Conservation (phyloP, 1,140 invertebrate species). For the Muscidifurax raptorellus region DNA sequence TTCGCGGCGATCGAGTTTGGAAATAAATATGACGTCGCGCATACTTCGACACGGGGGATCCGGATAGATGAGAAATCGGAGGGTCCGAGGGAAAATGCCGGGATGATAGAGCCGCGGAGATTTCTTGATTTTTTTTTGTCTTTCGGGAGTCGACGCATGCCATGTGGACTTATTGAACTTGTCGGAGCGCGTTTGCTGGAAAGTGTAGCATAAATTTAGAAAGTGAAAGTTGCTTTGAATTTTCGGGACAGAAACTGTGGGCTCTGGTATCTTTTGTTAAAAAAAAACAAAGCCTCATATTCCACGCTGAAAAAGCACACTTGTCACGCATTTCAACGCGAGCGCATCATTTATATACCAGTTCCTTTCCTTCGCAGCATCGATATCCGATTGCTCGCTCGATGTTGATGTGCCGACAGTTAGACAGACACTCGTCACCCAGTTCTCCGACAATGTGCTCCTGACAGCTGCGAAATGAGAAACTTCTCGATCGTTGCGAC, state of each 20-base stretch:
- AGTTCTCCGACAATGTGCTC: slow-evolving; percentile 56
- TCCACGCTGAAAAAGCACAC: not conserved
- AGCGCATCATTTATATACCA: not conserved
- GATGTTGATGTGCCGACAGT: slow-evolving; percentile 45
- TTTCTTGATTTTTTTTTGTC: slow-evolving; percentile 20
- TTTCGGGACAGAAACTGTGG: too few species aligned
- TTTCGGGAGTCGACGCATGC: not conserved
- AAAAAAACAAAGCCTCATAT: too few species aligned
- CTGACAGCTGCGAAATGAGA: slow-evolving; percentile 58
- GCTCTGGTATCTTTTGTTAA: too few species aligned
- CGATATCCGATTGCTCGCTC: slow-evolving; percentile 36
- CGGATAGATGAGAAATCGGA: slow-evolving; percentile 8
- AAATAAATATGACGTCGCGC: slow-evolving; percentile 38
- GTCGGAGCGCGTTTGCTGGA: too few species aligned
- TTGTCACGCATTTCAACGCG: not conserved
- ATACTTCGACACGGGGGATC: not conserved
- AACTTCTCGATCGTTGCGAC: slow-evolving; percentile 54
- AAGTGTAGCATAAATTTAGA: not conserved
- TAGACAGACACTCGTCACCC: slow-evolving; percentile 53
- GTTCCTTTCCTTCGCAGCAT: not conserved
- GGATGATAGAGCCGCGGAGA: slow-evolving; percentile 4
- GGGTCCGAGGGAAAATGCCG: not conserved
- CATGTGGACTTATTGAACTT: too few species aligned
- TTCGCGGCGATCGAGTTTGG: slow-evolving; percentile 46
- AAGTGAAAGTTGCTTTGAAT: not conserved